Percentiles rank a stretch among this genome's conserved stretches.
These are phyloP conservation scores for Agrypnia vestita DNA, from an alignment of 1,140 invertebrate species.

Conservation along the genomic window DNA sequence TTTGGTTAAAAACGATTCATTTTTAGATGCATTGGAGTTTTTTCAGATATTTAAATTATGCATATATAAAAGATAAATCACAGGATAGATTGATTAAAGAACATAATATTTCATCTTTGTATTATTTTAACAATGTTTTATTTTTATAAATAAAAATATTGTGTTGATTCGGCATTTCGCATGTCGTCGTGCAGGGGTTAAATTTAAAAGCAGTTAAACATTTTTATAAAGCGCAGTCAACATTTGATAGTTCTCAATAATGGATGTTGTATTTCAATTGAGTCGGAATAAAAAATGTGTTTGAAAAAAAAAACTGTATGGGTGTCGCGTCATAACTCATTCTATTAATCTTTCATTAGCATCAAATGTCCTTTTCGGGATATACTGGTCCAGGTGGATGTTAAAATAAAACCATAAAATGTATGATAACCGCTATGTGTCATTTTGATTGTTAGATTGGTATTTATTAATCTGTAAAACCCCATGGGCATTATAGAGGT, in stretches of 20 bases:
- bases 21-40: too few species aligned
- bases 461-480: too few species aligned
- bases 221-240: background rate
- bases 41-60: too few species aligned
- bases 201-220: constrained; percentile 15
- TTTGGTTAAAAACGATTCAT: too few species aligned
- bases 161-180: too few species aligned
- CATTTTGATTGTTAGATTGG: background rate
- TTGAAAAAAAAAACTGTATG: constrained; percentile 39
- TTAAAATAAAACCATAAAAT: constrained; percentile 1
- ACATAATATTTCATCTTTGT: too few species aligned
- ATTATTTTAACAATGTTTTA: too few species aligned
- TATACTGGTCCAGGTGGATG: constrained; percentile 51
- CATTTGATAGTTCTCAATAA: constrained; percentile 35
- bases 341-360: constrained; percentile 53
- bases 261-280: constrained; percentile 36
- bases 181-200: background rate
- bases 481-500: too few species aligned
- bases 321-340: constrained; percentile 33
- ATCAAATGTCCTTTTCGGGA: constrained; percentile 41
- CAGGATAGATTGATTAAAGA: too few species aligned
- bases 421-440: background rate
- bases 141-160: too few species aligned
- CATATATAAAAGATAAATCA: too few species aligned
- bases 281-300: constrained; percentile 2